Percentiles rank a stretch among this genome's conserved stretches.
phyloP scores from a whole-genome alignment of 2,797 vertebrate genomes.

The Selene dorsalis region DNA sequence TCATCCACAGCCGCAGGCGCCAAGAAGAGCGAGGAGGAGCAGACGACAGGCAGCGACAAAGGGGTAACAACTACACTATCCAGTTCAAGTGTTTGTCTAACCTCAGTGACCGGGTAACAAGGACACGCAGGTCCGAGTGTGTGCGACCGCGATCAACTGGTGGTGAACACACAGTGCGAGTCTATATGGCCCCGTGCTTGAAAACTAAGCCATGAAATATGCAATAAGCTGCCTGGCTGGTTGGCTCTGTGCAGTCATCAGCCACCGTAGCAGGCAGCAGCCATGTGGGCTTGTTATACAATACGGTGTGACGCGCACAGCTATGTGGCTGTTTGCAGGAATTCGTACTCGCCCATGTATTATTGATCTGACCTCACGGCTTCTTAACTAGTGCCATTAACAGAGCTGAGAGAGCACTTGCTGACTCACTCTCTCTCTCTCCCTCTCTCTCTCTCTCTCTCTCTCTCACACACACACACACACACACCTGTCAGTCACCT shows the following conservation, averaged over 20 bases:
- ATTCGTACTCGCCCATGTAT: background rate
- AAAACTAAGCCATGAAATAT: constrained; percentile 32
- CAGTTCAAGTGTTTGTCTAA: constrained; percentile 45
- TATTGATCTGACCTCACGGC: background rate
- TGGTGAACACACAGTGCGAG: background rate
- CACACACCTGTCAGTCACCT: background rate
- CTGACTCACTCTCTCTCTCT: too few relatives aligned
- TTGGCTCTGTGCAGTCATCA: background rate
- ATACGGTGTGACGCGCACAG: constrained; percentile 10
- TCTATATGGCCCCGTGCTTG: background rate
- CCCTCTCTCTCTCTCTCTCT: too few relatives aligned
- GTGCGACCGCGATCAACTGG: constrained; percentile 15
- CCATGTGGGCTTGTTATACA: constrained; percentile 49
- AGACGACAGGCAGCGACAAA: constrained; percentile 47
- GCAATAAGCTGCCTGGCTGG: constrained; percentile 12
- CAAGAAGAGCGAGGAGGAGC: constrained; percentile 55
- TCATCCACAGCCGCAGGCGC: constrained; percentile 56
- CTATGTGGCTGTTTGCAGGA: background rate
- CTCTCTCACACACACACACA: too few relatives aligned
- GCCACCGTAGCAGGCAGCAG: background rate
- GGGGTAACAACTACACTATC: constrained; percentile 67
- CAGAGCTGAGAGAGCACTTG: background rate
- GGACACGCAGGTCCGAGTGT: constrained; percentile 1
- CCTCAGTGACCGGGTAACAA: constrained; percentile 7
- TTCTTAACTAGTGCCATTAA: background rate